phyloP scores from a whole-genome alignment of 2,888 invertebrate genomes.

The Palloptera scutellata region DNA sequence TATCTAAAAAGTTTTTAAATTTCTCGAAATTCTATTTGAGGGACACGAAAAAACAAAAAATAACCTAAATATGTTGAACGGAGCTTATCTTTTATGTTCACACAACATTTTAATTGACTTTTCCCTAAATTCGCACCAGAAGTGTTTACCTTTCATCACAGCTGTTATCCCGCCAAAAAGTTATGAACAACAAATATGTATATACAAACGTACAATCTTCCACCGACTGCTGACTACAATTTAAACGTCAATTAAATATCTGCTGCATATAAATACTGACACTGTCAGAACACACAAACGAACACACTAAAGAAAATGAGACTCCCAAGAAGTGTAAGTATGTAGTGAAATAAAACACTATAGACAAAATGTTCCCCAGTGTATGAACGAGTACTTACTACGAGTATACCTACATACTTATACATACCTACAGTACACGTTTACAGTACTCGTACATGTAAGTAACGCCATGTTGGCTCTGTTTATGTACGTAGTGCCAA shows the following conservation, averaged over 20 bases:
- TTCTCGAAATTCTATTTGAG: too few relatives aligned
- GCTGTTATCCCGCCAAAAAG: constrained; percentile 6
- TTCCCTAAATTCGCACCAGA: constrained; percentile 3
- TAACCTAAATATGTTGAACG: too few relatives aligned
- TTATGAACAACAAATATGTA: neutral
- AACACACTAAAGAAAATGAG: neutral
- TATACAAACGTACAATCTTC: neutral
- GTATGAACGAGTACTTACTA: too few relatives aligned
- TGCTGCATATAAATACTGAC: constrained; percentile 3
- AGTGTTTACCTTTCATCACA: constrained; percentile 9
- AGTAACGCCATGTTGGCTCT: neutral
- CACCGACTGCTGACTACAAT: constrained; percentile 7
- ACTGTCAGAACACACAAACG: neutral
- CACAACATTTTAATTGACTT: constrained; percentile 9
- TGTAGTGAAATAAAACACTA: too few relatives aligned
- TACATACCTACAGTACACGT: too few relatives aligned
- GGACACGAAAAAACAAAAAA: too few relatives aligned
- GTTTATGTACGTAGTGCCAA: neutral
- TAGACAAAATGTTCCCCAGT: too few relatives aligned
- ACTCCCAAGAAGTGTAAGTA: neutral
- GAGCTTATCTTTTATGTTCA: neutral
- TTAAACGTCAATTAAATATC: constrained; percentile 22
- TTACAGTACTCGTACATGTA: neutral
- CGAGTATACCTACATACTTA: too few relatives aligned
- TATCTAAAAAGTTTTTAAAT: too few relatives aligned